phyloP scores from a whole-genome alignment of 2,113 vertebrate species.

The Campylomormyrus numenius region DNA sequence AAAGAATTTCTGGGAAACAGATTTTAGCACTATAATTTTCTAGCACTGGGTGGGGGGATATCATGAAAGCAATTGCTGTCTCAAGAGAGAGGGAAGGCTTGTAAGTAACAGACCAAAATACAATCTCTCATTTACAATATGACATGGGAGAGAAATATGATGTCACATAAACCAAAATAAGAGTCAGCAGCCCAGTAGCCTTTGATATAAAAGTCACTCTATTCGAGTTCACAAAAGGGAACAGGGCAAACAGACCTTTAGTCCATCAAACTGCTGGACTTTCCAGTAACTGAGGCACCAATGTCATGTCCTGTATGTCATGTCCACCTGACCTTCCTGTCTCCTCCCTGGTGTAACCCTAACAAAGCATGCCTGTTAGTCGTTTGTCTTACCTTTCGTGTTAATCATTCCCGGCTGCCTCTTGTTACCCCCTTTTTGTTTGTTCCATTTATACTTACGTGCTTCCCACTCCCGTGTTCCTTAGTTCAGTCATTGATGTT shows the following conservation, averaged over 20 bases:
- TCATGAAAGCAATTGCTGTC: not conserved
- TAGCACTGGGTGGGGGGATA: not conserved
- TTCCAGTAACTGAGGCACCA: not conserved
- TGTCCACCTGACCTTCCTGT: too few relatives aligned
- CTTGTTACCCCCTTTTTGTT: too few relatives aligned
- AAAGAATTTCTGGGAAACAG: not conserved
- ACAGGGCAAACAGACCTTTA: not conserved
- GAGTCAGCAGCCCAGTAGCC: not conserved
- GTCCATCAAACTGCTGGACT: not conserved
- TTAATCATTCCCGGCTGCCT: too few relatives aligned
- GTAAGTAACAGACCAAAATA: not conserved
- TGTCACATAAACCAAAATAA: not conserved
- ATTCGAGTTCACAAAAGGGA: not conserved
- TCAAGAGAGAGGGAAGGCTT: not conserved
- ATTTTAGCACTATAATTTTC: not conserved
- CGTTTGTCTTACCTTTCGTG: too few relatives aligned
- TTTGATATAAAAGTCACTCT: not conserved
- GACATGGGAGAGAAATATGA: not conserved
- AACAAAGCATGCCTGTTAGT: too few relatives aligned
- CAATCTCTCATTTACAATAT: not conserved
- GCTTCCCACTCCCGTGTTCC: too few relatives aligned
- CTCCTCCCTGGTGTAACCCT: too few relatives aligned
- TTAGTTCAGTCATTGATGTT: too few relatives aligned
- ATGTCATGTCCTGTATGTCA: too few relatives aligned
- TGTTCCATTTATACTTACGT: too few relatives aligned